Conservation (phyloP, 1,140 invertebrate species). For the Hyphantria cunea region DNA sequence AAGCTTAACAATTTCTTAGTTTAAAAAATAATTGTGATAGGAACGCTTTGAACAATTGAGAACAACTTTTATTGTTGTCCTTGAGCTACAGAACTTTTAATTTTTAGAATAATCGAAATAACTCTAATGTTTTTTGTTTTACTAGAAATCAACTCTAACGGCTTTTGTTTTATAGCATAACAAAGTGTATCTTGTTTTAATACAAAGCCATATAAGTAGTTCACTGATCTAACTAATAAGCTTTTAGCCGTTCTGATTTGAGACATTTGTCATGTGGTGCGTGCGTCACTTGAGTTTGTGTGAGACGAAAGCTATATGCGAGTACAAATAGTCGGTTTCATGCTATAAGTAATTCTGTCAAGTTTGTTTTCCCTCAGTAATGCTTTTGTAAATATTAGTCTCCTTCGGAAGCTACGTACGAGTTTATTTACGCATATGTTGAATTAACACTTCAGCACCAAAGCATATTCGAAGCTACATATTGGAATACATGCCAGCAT, state of each 20-base stretch:
- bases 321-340: constrained; percentile 11
- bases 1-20: too few relatives aligned
- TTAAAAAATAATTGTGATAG: too few relatives aligned
- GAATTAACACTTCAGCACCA: constrained; percentile 58
- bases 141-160: too few relatives aligned
- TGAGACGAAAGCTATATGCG: constrained; percentile 3
- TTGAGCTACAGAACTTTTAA: too few relatives aligned
- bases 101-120: too few relatives aligned
- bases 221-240: constrained; percentile 21
- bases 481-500: constrained; percentile 5
- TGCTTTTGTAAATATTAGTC: constrained; percentile 63
- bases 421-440: constrained; percentile 55
- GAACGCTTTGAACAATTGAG: too few relatives aligned
- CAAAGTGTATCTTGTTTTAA: too few relatives aligned
- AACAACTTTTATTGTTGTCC: too few relatives aligned
- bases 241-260: constrained; percentile 42
- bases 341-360: constrained; percentile 55
- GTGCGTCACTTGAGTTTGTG: constrained; percentile 39
- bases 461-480: constrained; percentile 28
- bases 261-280: constrained; percentile 53
- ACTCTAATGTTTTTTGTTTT: too few relatives aligned
- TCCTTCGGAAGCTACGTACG: constrained; percentile 44
- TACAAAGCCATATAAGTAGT: too few relatives aligned
- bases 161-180: too few relatives aligned
- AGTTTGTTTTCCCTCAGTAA: constrained; percentile 69